phyloP scores from a whole-genome alignment of 1,140 invertebrate species.

The Drosophila eugracilis region DNA sequence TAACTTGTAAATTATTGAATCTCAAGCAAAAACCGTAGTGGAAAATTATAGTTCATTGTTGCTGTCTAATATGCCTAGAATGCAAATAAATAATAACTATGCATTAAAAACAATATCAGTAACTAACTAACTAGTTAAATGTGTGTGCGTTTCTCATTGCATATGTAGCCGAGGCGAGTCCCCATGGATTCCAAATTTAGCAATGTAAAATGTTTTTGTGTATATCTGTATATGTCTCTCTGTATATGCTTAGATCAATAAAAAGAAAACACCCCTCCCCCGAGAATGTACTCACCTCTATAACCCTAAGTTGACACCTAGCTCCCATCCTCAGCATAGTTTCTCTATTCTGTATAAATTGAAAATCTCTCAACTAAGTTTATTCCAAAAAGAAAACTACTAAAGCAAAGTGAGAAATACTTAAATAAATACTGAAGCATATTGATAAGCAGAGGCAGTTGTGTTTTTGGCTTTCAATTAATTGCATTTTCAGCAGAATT shows the following conservation, averaged over 20 bases:
- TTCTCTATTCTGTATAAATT: slow-evolving; percentile 51
- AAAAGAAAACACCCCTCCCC: too few relatives aligned
- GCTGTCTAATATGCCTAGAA: slow-evolving; percentile 50
- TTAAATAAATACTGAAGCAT: slow-evolving; percentile 79
- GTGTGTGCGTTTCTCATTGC: slow-evolving; percentile 48
- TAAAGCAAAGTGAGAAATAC: slow-evolving; percentile 65
- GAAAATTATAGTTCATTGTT: slow-evolving; percentile 69
- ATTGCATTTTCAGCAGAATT: slow-evolving; percentile 35
- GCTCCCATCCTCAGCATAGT: slow-evolving; percentile 3
- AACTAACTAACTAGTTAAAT: slow-evolving; percentile 50
- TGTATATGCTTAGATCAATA: slow-evolving; percentile 41
- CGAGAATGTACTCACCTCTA: slow-evolving; percentile 22
- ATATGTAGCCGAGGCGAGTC: slow-evolving; percentile 20
- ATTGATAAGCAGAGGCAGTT: slow-evolving; percentile 66
- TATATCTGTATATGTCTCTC: slow-evolving; percentile 1
- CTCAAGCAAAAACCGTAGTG: slow-evolving; percentile 51
- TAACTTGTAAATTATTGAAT: slow-evolving; percentile 56
- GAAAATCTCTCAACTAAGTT: slow-evolving; percentile 51
- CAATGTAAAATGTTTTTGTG: slow-evolving; percentile 11
- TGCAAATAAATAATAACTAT: slow-evolving; percentile 34
- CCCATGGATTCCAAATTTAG: slow-evolving; percentile 34
- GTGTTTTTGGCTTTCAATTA: slow-evolving; percentile 37
- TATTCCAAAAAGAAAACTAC: slow-evolving; percentile 31
- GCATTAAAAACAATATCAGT: slow-evolving; percentile 37
- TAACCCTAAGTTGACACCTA: slow-evolving; percentile 25